Conservation (phyloP, 1,140 invertebrate species). For the Drosophila elegans region DNA sequence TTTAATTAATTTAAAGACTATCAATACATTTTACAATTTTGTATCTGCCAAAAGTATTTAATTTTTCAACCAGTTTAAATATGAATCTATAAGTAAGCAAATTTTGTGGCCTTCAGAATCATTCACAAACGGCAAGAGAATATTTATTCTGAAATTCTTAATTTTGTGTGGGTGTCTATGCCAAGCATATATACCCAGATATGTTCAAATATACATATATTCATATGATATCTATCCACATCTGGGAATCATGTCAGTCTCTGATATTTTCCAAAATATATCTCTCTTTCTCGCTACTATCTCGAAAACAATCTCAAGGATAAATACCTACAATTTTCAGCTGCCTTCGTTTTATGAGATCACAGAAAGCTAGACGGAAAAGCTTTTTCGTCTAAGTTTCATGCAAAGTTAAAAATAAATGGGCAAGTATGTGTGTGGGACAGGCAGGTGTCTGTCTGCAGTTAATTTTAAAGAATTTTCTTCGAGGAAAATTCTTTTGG, state of each 20-base stretch:
- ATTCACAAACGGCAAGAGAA: constrained; percentile 43
- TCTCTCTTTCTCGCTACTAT: constrained; percentile 2
- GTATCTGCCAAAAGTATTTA: constrained; percentile 5
- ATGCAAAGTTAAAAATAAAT: constrained; percentile 75
- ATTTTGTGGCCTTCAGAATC: constrained; percentile 49
- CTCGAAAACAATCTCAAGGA: constrained; percentile 74
- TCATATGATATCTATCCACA: constrained; percentile 13
- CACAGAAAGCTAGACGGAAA: constrained; percentile 67
- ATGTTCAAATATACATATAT: constrained; percentile 9
- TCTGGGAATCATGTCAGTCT: constrained; percentile 28
- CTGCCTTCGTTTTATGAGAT: constrained; percentile 54
- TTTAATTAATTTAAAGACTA: too few species aligned
- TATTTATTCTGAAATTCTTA: constrained; percentile 16
- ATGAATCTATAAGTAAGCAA: constrained; percentile 11
- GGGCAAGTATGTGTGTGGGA: constrained; percentile 35
- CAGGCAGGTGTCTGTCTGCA: constrained; percentile 79
- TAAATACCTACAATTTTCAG: constrained; percentile 50
- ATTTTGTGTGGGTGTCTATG: constrained; percentile 36
- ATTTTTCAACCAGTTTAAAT: constrained; percentile 12
- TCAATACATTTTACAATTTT: neutral
- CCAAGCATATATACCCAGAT: constrained; percentile 16
- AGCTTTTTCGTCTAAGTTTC: constrained; percentile 76
- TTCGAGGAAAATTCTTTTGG: constrained; percentile 33
- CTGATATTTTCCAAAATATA: constrained; percentile 63
- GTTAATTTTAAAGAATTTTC: constrained; percentile 75